phyloP scores from a whole-genome alignment of 2,113 vertebrate genomes.

The Ornithorhynchus anatinus region DNA sequence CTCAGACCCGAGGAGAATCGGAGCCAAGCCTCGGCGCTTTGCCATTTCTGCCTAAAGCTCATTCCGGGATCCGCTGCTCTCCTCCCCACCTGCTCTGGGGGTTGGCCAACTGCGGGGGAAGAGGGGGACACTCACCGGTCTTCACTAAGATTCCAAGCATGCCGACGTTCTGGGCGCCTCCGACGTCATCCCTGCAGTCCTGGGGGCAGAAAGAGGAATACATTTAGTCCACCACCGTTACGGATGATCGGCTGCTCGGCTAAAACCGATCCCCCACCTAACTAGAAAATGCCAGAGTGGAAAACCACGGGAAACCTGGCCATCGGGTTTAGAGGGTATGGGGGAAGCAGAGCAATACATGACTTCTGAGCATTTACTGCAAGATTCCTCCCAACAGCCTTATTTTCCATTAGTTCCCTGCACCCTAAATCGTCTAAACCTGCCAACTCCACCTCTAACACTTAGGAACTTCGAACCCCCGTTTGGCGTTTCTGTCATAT shows the following conservation, averaged over 20 bases:
- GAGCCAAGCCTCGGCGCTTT: not conserved
- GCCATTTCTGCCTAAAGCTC: not conserved
- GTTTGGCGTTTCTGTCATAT: too few species aligned
- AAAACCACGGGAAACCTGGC: not conserved
- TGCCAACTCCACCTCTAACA: too few species aligned
- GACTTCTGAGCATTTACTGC: too few species aligned
- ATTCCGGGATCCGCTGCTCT: not conserved
- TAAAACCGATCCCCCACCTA: not conserved
- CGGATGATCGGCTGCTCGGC: not conserved
- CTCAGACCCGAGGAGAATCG: not conserved
- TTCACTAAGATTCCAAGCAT: slow-evolving; percentile 93
- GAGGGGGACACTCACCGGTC: slow-evolving; percentile 77
- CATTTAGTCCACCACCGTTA: not conserved
- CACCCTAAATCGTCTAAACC: too few species aligned
- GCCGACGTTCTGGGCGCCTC: slow-evolving; percentile 86
- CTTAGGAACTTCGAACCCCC: too few species aligned
- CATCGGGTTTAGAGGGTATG: too few species aligned
- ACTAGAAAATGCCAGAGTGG: not conserved
- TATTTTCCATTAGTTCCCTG: not conserved
- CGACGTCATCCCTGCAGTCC: slow-evolving; percentile 93
- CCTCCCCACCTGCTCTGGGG: not conserved
- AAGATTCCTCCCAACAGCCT: too few species aligned
- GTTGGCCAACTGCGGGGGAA: not conserved
- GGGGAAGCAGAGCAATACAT: too few species aligned
- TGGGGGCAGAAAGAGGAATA: slow-evolving; percentile 42